A percentile compares a stretch with the other conserved stretches of the same genome.
Conservation (phyloP, 1,140 invertebrate species). For the Danaus plexippus region DNA sequence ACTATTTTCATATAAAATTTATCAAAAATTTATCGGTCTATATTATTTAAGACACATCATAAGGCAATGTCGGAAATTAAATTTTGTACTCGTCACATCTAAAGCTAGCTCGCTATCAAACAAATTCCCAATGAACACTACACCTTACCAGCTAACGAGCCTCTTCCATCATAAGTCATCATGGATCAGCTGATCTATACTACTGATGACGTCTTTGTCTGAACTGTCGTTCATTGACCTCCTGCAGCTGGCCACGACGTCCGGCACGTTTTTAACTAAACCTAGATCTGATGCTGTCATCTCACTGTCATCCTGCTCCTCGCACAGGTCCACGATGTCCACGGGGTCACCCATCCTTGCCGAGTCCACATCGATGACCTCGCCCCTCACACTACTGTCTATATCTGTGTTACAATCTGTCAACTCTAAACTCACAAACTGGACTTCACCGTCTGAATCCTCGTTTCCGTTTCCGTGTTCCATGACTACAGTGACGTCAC, state of each 20-base stretch:
- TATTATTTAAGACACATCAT: too few species aligned
- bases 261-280: conserved; percentile 54
- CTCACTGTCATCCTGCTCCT: conserved; percentile 45
- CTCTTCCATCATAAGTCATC: conserved; percentile 46
- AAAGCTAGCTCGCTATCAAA: too few species aligned
- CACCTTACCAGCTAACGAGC: conserved; percentile 10
- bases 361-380: conserved; percentile 49
- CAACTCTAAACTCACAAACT: conserved; percentile 49
- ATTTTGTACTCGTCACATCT: too few species aligned
- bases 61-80: too few species aligned
- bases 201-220: conserved; percentile 24
- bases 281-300: conserved; percentile 37
- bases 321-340: conserved; percentile 58
- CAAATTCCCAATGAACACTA: too few species aligned
- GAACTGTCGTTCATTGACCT: conserved; percentile 17
- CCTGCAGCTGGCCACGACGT: conserved; percentile 57
- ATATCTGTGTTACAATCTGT: conserved; percentile 28
- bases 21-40: too few species aligned
- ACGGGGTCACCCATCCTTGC: conserved; percentile 37
- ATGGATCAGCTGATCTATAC: conserved; percentile 42
- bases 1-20: too few species aligned
- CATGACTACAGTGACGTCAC: conserved; percentile 30
- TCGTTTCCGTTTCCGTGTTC: conserved; percentile 34
- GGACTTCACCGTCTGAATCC: conserved; percentile 54
- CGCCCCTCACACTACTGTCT: conserved; percentile 26